Evolutionary conservation across 2,113 vertebrate species (phyloP), one percentile per base, ranked within the genome.

Genomic region (Gallinago undulata): DNA sequence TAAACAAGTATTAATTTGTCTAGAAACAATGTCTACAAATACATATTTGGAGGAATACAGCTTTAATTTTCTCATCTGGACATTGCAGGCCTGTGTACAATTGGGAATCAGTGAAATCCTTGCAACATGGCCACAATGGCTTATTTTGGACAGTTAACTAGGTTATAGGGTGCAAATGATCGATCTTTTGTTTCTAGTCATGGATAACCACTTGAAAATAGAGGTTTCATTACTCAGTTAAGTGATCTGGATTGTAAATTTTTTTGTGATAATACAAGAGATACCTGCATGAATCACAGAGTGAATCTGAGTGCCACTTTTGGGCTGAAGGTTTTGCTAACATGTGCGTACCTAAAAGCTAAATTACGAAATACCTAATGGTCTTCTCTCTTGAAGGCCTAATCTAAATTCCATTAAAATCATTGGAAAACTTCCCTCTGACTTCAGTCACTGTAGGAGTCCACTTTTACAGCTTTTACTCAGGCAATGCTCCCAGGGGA

Each of bases 371-470:
- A 88, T 62, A 69, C 18, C 15, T 90, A 39, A 85, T 45, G 24
- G 35, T 31, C 70, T 45, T 72, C 8, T 85, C 13, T 62, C 41
- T 88, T 66, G 43, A 83, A 83, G 35, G 6, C 6, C 28, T 93
- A n/a, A 80, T 96, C n/a, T 72, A 77, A 85, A 91, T 87, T 89
- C 37, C 53, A 19, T 66, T 63, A 77, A 73, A 95, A 80, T 35
- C 4, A 39, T 11, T 84, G 63, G 35, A 82, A 92, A 93, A 75
- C 4, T 83, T 93, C 47, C 27, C 19, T 43, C 43, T 63, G 41
- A 70, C 30, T 90, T 90, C 50, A 88, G n/a, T 79, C 55, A 66
- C 28, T 23, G 37, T 1, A 51, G 41, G 12, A 67, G 30, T 30
- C 31, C 67, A 23, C 31, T 80, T 97, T 93, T 90, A 63, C 13